Evolutionary conservation across 2,888 invertebrate genomes (phyloP).

Genomic region (Ophraella communa): DNA sequence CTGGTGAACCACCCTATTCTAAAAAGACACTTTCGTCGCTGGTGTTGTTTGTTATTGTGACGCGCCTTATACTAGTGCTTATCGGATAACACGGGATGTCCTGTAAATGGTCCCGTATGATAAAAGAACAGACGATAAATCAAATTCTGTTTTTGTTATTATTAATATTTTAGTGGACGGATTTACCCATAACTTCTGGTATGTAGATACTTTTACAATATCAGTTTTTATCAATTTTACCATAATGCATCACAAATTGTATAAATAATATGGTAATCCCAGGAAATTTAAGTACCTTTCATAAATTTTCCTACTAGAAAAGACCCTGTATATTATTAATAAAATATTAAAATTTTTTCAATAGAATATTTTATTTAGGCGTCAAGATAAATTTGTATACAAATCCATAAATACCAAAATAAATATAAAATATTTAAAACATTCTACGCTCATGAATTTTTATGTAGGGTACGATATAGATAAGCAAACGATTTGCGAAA

Average conservation of each 20-base stretch:
- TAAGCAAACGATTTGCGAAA: too few species aligned
- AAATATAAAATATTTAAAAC: too few species aligned
- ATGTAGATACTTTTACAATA: conserved; percentile 7
- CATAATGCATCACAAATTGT: background rate
- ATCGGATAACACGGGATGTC: conserved; percentile 48
- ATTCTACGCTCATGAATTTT: too few species aligned
- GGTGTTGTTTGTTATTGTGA: conserved; percentile 29
- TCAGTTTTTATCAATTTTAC: background rate
- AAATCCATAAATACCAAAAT: too few species aligned
- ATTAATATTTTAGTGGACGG: conserved; percentile 1
- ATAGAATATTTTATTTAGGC: too few species aligned
- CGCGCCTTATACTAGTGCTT: conserved; percentile 27
- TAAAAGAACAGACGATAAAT: conserved; percentile 37
- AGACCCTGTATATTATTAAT: too few species aligned
- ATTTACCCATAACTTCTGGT: conserved; percentile 6
- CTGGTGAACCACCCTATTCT: conserved; percentile 1
- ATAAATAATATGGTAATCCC: background rate
- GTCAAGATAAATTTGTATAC: too few species aligned
- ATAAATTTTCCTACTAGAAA: too few species aligned
- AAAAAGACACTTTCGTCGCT: conserved; percentile 12
- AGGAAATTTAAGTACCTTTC: too few species aligned
- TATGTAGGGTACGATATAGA: too few species aligned
- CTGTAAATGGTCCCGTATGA: conserved; percentile 46
- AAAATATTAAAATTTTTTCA: too few species aligned
- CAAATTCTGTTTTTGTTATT: conserved; percentile 18